Evolutionary conservation across 37 sponge, comb jelly and placozoan species (phyloP).

Genomic region (Spongilla lacustris): DNA sequence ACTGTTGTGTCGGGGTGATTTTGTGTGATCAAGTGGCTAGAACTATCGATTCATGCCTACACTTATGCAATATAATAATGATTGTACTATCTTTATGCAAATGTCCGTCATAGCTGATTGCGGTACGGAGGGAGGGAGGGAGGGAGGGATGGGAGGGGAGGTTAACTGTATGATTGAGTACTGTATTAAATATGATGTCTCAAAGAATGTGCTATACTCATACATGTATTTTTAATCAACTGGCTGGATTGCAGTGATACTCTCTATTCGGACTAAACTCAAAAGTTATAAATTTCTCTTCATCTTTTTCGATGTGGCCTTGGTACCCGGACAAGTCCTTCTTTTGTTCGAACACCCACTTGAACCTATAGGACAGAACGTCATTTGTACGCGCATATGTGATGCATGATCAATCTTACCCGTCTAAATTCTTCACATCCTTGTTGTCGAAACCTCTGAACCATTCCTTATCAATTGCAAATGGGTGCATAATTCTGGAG

Average conservation of each 20-base stretch:
- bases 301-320: slow-evolving; percentile 26
- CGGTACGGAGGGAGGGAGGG: no score
- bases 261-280: slow-evolving; percentile 13
- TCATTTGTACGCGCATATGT: not conserved
- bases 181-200: no score
- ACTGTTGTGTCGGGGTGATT: not conserved
- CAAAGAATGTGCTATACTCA: no score
- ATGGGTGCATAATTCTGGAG: slow-evolving; percentile 26
- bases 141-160: not conserved
- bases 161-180: no score
- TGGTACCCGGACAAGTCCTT: slow-evolving; percentile 7
- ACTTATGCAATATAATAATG: not conserved
- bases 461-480: slow-evolving; percentile 28
- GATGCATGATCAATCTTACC: slow-evolving; percentile 4
- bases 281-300: slow-evolving; percentile 35
- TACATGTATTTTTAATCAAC: not conserved
- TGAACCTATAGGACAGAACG: not conserved
- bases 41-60: slow-evolving; percentile 1
- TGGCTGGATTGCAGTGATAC: not conserved
- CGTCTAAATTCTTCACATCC: slow-evolving; percentile 22
- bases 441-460: slow-evolving; percentile 13
- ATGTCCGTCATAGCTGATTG: not conserved
- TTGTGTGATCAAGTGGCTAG: not conserved
- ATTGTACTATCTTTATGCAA: not conserved
- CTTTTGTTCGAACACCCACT: slow-evolving; percentile 46